phyloP scores from a whole-genome alignment of 2,888 invertebrate species.

The Phasia obesa region DNA sequence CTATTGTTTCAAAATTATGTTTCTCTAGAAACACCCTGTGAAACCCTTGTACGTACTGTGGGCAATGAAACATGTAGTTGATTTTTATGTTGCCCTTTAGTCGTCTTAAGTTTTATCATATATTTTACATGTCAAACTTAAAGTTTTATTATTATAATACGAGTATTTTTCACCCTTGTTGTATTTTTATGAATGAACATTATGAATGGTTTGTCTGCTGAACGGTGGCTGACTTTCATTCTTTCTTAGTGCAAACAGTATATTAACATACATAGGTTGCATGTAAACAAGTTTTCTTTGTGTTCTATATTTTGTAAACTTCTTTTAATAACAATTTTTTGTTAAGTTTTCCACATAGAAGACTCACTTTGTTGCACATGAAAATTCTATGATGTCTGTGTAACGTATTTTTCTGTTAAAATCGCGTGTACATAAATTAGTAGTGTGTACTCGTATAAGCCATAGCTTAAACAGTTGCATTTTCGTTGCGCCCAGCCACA shows the following conservation, averaged over 20 bases:
- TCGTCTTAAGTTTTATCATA: neutral
- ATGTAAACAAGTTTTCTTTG: conserved; percentile 17
- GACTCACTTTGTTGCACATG: conserved; percentile 20
- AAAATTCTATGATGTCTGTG: conserved; percentile 22
- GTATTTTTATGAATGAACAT: conserved; percentile 3
- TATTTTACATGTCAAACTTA: conserved; percentile 23
- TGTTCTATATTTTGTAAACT: conserved; percentile 17
- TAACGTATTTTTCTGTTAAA: neutral
- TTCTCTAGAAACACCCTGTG: too few species aligned
- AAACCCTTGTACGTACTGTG: too few species aligned
- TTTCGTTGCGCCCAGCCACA: conserved; percentile 57
- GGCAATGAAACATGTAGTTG: neutral
- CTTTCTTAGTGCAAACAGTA: neutral
- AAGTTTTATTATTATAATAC: conserved; percentile 28
- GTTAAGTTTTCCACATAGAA: conserved; percentile 9
- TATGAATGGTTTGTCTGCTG: neutral
- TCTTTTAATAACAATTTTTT: conserved; percentile 15
- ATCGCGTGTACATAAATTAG: neutral
- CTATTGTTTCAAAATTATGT: too few species aligned
- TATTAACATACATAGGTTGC: neutral
- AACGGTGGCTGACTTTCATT: conserved; percentile 6
- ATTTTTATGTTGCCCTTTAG: neutral
- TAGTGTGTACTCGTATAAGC: neutral
- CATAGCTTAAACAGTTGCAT: conserved; percentile 42
- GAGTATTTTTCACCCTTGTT: conserved; percentile 29